A percentile compares a stretch with the other conserved stretches of the same genome.
Evolutionary conservation across 2,888 invertebrate genomes (phyloP).

Genomic region (Athripsodes cinereus): DNA sequence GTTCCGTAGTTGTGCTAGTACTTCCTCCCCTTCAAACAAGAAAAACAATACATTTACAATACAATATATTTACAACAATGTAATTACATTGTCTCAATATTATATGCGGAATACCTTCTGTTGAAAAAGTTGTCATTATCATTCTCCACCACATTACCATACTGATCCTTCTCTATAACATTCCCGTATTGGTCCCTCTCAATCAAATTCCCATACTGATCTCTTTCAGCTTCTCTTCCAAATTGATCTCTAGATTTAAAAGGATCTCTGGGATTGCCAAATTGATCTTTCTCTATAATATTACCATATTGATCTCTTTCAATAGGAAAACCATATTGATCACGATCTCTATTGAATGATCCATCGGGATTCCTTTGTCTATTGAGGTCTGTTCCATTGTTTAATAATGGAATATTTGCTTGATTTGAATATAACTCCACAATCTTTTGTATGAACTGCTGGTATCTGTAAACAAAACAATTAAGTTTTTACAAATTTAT

Average conservation of each 20-base stretch:
- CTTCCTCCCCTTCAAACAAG: background rate
- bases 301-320: constrained; percentile 31
- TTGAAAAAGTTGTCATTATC: constrained; percentile 15
- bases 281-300: constrained; percentile 26
- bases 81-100: too few species aligned
- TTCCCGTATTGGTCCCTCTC: constrained; percentile 12
- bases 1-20: constrained; percentile 27
- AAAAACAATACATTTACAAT: background rate
- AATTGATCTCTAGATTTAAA: constrained; percentile 17
- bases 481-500: background rate
- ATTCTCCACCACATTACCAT: too few species aligned
- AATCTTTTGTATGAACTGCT: constrained; percentile 58
- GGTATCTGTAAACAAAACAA: constrained; percentile 43
- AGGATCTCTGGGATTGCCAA: constrained; percentile 32
- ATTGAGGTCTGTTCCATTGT: constrained; percentile 26
- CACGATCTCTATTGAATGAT: constrained; percentile 24
- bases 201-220: constrained; percentile 6
- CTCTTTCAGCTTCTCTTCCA: constrained; percentile 4
- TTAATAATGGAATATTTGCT: constrained; percentile 36
- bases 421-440: constrained; percentile 52
- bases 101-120: too few species aligned
- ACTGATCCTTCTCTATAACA: constrained; percentile 4
- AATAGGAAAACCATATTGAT: constrained; percentile 35
- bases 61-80: too few species aligned
- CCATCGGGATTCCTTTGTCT: constrained; percentile 22